Percentiles rank a stretch among this genome's conserved stretches.
Evolutionary conservation across 2,888 invertebrate genomes (phyloP).

Genomic region (Aleiodes alternator): DNA sequence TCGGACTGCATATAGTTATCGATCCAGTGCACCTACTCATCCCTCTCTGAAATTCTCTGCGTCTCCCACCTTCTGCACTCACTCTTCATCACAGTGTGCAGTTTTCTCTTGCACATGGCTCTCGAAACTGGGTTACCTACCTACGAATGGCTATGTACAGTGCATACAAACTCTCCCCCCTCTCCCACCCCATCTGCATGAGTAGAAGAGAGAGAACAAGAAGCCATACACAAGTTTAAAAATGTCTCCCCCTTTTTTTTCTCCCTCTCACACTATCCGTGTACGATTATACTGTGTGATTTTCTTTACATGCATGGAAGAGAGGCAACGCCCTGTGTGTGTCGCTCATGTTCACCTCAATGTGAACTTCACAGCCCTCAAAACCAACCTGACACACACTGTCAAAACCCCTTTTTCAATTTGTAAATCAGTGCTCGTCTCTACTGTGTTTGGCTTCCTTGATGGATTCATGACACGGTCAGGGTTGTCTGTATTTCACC

Average conservation of each 20-base stretch:
- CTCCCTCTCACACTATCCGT: background rate
- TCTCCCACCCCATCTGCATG: too few relatives aligned
- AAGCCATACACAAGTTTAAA: background rate
- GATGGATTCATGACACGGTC: slow-evolving; percentile 3
- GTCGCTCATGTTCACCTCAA: background rate
- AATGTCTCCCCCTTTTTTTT: background rate
- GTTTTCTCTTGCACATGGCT: slow-evolving; percentile 65
- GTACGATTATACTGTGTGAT: background rate
- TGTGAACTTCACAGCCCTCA: background rate
- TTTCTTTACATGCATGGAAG: background rate
- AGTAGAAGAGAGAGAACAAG: too few relatives aligned
- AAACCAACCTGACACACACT: background rate
- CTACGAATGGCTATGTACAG: slow-evolving; percentile 28
- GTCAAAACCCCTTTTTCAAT: background rate
- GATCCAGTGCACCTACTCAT: slow-evolving; percentile 44
- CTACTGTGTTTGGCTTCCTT: background rate
- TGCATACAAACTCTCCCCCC: background rate
- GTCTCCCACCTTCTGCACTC: background rate
- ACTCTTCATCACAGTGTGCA: slow-evolving; percentile 45
- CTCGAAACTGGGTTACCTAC: slow-evolving; percentile 69
- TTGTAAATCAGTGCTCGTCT: background rate
- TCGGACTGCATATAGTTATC: slow-evolving; percentile 65
- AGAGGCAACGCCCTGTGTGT: background rate
- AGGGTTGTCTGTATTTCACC: background rate
- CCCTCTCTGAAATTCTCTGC: slow-evolving; percentile 1